Percentiles rank a stretch among this genome's conserved stretches.
These are phyloP conservation scores for Sebastes vulpes DNA, from an alignment of 2,797 vertebrate species.

Conservation along the genomic window DNA sequence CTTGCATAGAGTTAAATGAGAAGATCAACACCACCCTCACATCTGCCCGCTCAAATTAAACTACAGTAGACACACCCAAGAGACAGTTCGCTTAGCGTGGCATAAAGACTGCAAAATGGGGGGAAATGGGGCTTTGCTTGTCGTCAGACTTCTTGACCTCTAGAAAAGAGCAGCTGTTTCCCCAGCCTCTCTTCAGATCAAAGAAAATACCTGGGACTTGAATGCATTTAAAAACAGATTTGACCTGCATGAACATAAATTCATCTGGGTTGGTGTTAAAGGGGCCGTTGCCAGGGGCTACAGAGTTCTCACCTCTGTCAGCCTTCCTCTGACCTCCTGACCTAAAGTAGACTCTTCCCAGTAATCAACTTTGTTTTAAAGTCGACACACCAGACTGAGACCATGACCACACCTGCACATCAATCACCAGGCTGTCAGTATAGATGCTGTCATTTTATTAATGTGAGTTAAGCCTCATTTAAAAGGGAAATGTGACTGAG, in stretches of 20 bases:
- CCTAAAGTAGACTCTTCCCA: conserved; percentile 18
- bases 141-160: neutral
- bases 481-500: neutral
- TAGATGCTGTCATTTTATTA: neutral
- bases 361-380: conserved; percentile 29
- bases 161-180: too few relatives aligned
- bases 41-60: neutral
- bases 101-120: neutral
- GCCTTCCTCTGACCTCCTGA: conserved; percentile 29
- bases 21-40: neutral
- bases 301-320: conserved; percentile 18
- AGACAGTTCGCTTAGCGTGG: neutral
- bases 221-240: neutral
- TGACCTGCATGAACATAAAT: neutral
- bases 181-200: neutral
- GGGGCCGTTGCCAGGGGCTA: neutral
- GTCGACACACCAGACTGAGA: conserved; percentile 1
- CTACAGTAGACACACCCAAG: neutral
- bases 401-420: neutral
- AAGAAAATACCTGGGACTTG: neutral
- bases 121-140: neutral
- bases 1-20: neutral
- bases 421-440: conserved; percentile 18
- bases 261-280: conserved; percentile 4
- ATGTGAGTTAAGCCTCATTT: neutral